Percentiles rank a stretch among this genome's conserved stretches.
Evolutionary conservation across 2,113 vertebrate species (phyloP).

Genomic region (Nesogale talazaci): DNA sequence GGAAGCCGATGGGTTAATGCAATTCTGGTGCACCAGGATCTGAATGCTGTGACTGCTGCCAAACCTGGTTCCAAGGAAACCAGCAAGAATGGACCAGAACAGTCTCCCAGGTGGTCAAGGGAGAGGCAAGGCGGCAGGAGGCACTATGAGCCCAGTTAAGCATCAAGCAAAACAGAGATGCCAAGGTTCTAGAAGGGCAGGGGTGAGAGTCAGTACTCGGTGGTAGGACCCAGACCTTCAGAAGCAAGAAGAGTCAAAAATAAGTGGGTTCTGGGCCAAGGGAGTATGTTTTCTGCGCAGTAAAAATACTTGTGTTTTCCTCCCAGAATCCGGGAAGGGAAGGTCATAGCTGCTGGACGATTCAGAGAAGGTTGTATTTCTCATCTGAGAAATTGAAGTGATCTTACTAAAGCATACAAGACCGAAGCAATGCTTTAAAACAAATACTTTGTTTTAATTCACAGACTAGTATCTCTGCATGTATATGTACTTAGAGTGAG

Average conservation of each 20-base stretch:
- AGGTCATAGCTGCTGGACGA: not conserved
- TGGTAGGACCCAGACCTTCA: not conserved
- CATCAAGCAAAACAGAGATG: not conserved
- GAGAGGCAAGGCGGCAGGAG: not conserved
- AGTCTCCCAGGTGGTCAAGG: not conserved
- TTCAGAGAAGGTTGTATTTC: slow-evolving; percentile 57
- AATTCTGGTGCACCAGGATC: not conserved
- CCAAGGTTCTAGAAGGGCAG: not conserved
- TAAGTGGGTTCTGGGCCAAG: not conserved
- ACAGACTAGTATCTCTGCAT: not conserved
- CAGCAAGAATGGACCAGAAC: not conserved
- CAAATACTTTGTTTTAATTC: slow-evolving; percentile 26
- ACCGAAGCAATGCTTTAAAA: slow-evolving; percentile 45
- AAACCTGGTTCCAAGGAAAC: not conserved
- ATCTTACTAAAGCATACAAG: slow-evolving; percentile 21
- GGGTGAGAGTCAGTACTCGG: not conserved
- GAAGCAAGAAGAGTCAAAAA: slow-evolving; percentile 33
- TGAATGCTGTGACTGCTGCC: not conserved
- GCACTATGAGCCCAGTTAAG: not conserved
- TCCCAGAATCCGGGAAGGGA: not conserved
- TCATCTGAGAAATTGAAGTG: not conserved
- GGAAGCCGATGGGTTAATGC: slow-evolving; percentile 9
- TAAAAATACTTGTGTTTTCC: not conserved
- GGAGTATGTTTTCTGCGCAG: not conserved
- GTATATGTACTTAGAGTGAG: not conserved